Conservation (phyloP, 2,888 invertebrate genomes). For the Drosophila pseudotakahashii region DNA sequence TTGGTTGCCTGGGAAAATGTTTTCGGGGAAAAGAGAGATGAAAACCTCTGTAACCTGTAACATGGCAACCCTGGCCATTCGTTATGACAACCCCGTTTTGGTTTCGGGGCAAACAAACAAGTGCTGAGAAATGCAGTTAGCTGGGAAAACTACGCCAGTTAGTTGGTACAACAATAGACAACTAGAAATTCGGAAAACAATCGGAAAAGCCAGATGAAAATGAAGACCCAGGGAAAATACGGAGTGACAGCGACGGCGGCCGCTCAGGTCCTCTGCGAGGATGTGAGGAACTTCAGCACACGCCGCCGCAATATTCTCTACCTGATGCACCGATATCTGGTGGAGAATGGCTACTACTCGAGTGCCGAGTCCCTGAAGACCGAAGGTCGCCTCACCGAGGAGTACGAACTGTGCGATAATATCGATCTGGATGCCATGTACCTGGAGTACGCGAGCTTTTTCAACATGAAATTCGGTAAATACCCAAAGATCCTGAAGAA, state of each 20-base stretch:
- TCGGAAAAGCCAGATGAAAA: constrained; percentile 10
- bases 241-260: constrained; percentile 61
- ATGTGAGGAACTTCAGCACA: constrained; percentile 78
- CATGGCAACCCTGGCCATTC: constrained; percentile 17
- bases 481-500: constrained; percentile 91
- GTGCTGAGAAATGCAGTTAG: no score
- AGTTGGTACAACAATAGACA: no score
- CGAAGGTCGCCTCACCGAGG: constrained; percentile 90
- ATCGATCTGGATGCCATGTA: constrained; percentile 94
- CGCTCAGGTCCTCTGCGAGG: constrained; percentile 69
- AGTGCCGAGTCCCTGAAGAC: constrained; percentile 88
- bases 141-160: no score
- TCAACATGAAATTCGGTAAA: constrained; percentile 93
- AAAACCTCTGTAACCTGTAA: neutral
- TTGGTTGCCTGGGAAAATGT: constrained; percentile 3
- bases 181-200: neutral
- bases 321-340: constrained; percentile 88
- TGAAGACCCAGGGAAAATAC: constrained; percentile 67
- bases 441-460: constrained; percentile 95
- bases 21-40: no score
- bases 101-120: neutral
- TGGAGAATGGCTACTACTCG: constrained; percentile 87
- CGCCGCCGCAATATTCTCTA: constrained; percentile 86
- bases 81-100: constrained; percentile 17
- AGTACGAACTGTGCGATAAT: constrained; percentile 93